Base-by-base conservation (phyloP, 1,140 invertebrate species). In the Drosophila kurseongensis region DNA sequence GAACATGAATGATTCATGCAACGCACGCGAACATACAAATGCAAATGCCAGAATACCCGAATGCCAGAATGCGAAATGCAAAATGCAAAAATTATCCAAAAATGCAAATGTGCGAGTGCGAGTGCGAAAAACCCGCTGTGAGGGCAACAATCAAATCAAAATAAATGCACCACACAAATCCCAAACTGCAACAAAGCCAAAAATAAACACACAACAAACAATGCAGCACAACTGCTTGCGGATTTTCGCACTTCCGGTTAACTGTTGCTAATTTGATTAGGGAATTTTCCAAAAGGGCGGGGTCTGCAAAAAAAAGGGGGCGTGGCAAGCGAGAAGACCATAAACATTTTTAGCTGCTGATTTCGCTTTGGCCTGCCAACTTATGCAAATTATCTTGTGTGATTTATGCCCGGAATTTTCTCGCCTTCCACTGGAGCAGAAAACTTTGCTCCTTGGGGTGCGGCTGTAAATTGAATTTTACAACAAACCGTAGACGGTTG, bases 261-360 rank as follows among this genome's bases (percentile, higher is more conserved):
- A 80, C 84, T 79, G 84, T 88, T 83, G 76, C 83, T 88, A 88
- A 88, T 88, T 88, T 88, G 83, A 88, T 88, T 88, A 88, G 83
- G 86, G 84, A 88, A 38, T 83, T 65, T 77, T 58, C 44, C 47
- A 3, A 36, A 27, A 10, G n/a, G 23, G 36, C 29, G 9, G 41
- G 6, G 14, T 18, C 29, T 2, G 14, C 27, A 23, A 23, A 38
- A 48, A 32, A 32, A 7, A 32, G 8, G 6, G 38, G 51, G 54
- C 41, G 65, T 55, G 63, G 75, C 74, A 54, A 76, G 55, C 51
- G 57, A 76, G 76, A 75, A 75, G 56, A 45, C 66, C 58, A 75
- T 65, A 75, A 62, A 82, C 65, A 84, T 71, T 59, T 67, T 61
- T 41, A 40, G 71, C 58, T 76, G 75, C 69, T 57, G 61, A 75